Base-by-base conservation (phyloP, 2,888 invertebrate species). In the Eilema griseolum region DNA sequence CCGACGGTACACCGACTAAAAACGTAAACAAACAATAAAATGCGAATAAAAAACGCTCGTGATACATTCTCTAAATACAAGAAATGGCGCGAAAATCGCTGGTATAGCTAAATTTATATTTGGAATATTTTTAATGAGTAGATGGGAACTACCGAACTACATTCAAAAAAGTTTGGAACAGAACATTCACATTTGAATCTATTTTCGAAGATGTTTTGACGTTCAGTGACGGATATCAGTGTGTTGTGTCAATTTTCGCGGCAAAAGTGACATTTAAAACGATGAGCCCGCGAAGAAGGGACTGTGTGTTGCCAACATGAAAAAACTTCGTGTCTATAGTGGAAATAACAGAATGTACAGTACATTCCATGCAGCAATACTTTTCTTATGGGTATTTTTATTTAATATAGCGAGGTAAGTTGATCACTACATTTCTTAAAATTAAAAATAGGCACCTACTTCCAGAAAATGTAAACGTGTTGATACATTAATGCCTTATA, bases 271-370 rank as follows among this genome's bases (percentile, higher is more conserved):
- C 85, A 90, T 88, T 90, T 86, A 87, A 89, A 80, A 81, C 71
- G 89, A 94, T 94, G 95, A 90, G 86, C 88, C 86, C 90, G 85
- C 90, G 88, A 83, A 90, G 88, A 86, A 87, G 89, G 86, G 87
- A 89, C 82, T 84, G 89, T 90, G 93, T 94, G 93, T 89, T 94
- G 88, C 95, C 95, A 92, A 94, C 95, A 95, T 94, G 94, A 95
- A 86, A 88, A 87, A 87, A 78, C 80, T 85, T 81, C 80, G 79
- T 84, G 85, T 81, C 83, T 82, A 80, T 77, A 83, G 83, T 77
- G 86, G 86, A 80, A 88, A 88, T 88, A 86, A 88, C 93, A 95
- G 92, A 89, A 95, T 95, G 95, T 87, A 83, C 86, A 88, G 88
- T 84, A 89, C 86, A 89, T 89, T 89, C 81, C 84, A 90, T 74